Evolutionary conservation across 2,888 invertebrate species (phyloP), one percentile per base, ranked within the genome.

Genomic region (Patella ulyssiponensis): DNA sequence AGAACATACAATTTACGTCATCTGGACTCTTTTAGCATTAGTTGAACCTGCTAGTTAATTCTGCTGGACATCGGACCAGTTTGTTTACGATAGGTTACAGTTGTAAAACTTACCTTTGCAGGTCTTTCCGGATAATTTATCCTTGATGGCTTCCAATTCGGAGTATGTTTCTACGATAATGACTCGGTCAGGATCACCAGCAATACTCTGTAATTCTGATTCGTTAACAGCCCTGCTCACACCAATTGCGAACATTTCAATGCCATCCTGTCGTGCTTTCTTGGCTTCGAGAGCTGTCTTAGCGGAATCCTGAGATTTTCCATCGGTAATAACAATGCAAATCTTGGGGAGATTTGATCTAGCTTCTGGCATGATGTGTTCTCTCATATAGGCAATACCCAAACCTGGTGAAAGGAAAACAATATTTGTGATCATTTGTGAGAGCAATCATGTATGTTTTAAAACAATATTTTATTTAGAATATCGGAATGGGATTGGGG

Each of bases 241-340:
- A 17, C 82, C 82, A 53, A 82, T 77, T 27, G 82, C 82, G 54
- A 80, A 79, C 76, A 80, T 81, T 3, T 58, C 64, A 64, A 81
- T 75, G 27, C 80, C 80, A 11, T 51, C 72, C 1, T 58, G 44
- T 1, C 77, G 78, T 2, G 81, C 78, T 0, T 4, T 15, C 1
- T 53, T 33, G 5, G 82, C 82, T 20, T 79, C 77, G 2, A 52
- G 33, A 44, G 17, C 23, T 1, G 81, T 81, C 69, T 69, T 73
- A 72, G 78, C 64, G 11, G 64, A 23, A 20, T 64, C 64, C 23
- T 64, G 64, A 23, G 64, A 64, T 64, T 64, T 23, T 23, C 64
- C 64, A 14, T 64, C 64, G 14, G 64, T 64, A 20, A 64, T 64
- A 23, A 64, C 64, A 23, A 64, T 64, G 4, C 64, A 64, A 3